Conservation (phyloP, 2,888 invertebrate genomes). For the Norana najaformis region DNA sequence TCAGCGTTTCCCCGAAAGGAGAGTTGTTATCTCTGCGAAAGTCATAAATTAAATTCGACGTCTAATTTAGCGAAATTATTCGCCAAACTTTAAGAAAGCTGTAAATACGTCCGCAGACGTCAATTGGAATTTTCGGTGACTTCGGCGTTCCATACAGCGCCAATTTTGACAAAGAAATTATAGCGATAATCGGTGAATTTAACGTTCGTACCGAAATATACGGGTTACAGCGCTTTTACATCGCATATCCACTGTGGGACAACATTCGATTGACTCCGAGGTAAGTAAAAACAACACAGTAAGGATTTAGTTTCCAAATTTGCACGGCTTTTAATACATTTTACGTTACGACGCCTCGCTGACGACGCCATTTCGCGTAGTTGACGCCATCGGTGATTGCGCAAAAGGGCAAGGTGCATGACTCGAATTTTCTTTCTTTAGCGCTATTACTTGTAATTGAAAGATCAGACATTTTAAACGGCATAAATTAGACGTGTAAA, state of each 20-base stretch:
- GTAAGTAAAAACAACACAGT: background rate
- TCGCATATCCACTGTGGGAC: background rate
- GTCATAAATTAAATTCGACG: background rate
- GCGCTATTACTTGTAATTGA: background rate
- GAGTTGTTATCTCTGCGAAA: background rate
- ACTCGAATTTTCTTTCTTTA: background rate
- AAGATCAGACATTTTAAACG: background rate
- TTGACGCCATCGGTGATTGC: background rate
- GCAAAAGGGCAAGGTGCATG: background rate
- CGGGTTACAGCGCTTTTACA: background rate
- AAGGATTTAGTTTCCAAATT: background rate
- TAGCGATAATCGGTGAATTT: background rate
- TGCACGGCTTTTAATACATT: no score
- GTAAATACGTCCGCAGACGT: background rate
- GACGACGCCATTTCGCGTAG: background rate
- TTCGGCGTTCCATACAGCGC: constrained; percentile 13
- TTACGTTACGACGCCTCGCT: background rate
- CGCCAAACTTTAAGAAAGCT: background rate
- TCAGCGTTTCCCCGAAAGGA: background rate
- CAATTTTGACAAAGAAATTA: constrained; percentile 13
- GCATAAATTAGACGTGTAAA: background rate
- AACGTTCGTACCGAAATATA: background rate
- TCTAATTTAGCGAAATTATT: constrained; percentile 13
- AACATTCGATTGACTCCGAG: background rate
- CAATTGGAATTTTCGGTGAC: background rate